Conservation (phyloP, 2,113 vertebrate genomes). For the Dipodomys spectabilis region DNA sequence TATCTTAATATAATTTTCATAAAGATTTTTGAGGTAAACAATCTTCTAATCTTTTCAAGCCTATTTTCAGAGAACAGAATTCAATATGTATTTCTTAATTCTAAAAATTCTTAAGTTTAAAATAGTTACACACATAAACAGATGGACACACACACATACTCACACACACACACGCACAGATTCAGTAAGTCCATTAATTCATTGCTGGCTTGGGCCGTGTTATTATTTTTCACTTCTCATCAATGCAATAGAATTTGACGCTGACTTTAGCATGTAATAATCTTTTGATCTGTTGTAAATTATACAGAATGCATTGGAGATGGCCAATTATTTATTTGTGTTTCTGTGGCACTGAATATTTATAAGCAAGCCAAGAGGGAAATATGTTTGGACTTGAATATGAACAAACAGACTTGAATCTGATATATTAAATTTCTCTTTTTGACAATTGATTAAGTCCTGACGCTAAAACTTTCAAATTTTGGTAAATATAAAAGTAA, state of each 20-base stretch:
- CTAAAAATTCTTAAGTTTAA: neutral
- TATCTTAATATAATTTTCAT: constrained; percentile 73
- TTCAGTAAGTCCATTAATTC: neutral
- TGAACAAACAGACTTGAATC: constrained; percentile 36
- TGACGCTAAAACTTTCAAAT: constrained; percentile 14
- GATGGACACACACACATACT: neutral
- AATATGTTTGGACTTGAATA: constrained; percentile 33
- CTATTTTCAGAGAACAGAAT: neutral
- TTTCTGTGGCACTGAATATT: constrained; percentile 54
- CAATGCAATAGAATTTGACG: constrained; percentile 30
- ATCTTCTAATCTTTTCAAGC: constrained; percentile 35
- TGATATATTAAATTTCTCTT: constrained; percentile 47
- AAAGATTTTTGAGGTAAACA: constrained; percentile 55
- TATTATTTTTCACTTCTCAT: constrained; percentile 22
- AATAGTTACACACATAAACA: neutral
- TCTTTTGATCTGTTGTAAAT: constrained; percentile 59
- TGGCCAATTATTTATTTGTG: constrained; percentile 47
- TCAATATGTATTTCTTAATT: neutral
- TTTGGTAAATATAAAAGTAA: neutral
- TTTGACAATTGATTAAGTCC: constrained; percentile 28
- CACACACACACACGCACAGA: neutral
- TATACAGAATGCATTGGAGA: constrained; percentile 37
- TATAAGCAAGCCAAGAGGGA: constrained; percentile 30
- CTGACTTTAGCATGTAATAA: constrained; percentile 2
- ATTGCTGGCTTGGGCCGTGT: neutral